phyloP scores from a whole-genome alignment of 2,113 vertebrate genomes.

The Menura novaehollandiae region DNA sequence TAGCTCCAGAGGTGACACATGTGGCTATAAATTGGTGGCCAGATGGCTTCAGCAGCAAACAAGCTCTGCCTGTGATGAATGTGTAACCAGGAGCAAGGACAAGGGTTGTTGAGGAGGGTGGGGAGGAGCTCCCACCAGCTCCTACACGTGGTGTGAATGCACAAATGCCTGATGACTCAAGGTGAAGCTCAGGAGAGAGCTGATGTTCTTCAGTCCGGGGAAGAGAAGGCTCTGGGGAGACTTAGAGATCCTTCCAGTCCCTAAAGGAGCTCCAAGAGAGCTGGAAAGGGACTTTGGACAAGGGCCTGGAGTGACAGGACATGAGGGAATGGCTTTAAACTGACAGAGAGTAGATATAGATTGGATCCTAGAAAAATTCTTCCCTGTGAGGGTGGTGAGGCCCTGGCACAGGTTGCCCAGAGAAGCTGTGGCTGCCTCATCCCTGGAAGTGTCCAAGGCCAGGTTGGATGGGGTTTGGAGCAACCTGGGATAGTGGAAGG shows the following conservation, averaged over 20 bases:
- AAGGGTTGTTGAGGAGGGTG: not conserved
- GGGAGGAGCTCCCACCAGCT: not conserved
- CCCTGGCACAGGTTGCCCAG: not conserved
- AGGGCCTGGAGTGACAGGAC: not conserved
- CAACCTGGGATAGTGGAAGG: not conserved
- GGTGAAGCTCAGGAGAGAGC: not conserved
- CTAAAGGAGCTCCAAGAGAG: not conserved
- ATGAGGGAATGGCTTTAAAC: not conserved
- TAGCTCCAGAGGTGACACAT: not conserved
- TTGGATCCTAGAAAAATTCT: no score
- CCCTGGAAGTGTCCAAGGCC: not conserved
- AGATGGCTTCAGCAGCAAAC: not conserved
- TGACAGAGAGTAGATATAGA: not conserved
- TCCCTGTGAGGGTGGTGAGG: not conserved
- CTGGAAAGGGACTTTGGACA: not conserved
- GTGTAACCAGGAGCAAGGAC: not conserved
- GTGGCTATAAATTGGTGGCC: not conserved
- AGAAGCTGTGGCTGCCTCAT: not conserved
- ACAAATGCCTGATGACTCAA: no score
- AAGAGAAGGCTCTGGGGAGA: not conserved
- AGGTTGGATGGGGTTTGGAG: not conserved
- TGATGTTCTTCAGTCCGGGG: not conserved
- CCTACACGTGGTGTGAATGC: rapidly evolving
- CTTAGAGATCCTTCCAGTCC: not conserved
- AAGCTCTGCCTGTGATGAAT: not conserved